These are phyloP conservation scores for Pitangus sulphuratus DNA, from an alignment of 2,797 vertebrate species.

Conservation along the genomic window DNA sequence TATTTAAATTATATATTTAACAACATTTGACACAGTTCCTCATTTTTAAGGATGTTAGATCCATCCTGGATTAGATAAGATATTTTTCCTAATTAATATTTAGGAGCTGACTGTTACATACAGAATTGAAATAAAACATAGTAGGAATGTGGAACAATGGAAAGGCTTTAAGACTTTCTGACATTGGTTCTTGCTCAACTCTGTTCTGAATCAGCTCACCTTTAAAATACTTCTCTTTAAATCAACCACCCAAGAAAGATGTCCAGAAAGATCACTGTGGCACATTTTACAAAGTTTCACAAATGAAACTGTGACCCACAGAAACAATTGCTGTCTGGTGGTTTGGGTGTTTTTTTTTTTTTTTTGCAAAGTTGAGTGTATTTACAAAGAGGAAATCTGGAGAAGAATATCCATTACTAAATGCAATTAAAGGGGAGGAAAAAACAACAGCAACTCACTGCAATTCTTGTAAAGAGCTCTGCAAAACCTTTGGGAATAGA, in stretches of 20 bases:
- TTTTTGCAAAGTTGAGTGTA: conserved; percentile 15
- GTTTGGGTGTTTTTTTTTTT: neutral
- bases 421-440: conserved; percentile 63
- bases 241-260: neutral
- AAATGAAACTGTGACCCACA: neutral
- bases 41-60: neutral
- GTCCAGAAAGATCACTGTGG: neutral
- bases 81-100: neutral
- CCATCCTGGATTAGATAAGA: neutral
- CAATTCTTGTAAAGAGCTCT: conserved; percentile 81
- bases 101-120: neutral
- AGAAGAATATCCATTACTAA: conserved; percentile 68
- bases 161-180: neutral
- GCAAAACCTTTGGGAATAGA: conserved; percentile 74
- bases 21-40: neutral
- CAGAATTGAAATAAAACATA: neutral
- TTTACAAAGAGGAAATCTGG: conserved; percentile 24
- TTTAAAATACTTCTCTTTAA: neutral
- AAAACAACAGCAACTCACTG: conserved; percentile 57
- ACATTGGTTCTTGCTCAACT: neutral
- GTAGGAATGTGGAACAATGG: neutral
- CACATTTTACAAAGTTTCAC: neutral
- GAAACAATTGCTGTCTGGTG: neutral
- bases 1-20: neutral
- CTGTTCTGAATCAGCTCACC: neutral